A percentile compares a stretch with the other conserved stretches of the same genome.
Evolutionary conservation across 2,888 invertebrate genomes (phyloP).

Genomic region (Leptinotarsa juncta): DNA sequence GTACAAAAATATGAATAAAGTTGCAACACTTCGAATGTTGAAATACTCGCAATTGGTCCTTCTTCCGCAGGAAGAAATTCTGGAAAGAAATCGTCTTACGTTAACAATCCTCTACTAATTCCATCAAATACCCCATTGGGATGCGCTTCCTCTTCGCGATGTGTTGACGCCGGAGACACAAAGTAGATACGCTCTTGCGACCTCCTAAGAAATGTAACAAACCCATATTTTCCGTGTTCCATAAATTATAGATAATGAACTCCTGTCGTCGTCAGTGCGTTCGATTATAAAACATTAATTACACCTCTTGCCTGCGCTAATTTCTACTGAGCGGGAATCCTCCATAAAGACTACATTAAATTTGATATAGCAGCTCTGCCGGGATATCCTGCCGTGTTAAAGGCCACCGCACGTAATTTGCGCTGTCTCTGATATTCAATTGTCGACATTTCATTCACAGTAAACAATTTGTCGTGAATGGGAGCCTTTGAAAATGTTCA

Average conservation of each 20-base stretch:
- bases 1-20: no score
- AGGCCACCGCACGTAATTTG: conserved; percentile 22
- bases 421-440: conserved; percentile 7
- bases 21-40: no score
- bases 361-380: conserved; percentile 54
- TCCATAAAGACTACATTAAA: conserved; percentile 60
- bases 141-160: not conserved
- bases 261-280: conserved; percentile 63
- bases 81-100: not conserved
- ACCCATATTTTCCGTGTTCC: conserved; percentile 53
- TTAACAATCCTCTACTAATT: not conserved
- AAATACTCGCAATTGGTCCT: no score
- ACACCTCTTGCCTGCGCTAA: conserved; percentile 62
- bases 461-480: not conserved
- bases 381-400: conserved; percentile 36
- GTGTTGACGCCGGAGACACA: not conserved
- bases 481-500: no score
- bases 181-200: not conserved
- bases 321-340: conserved; percentile 53
- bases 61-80: not conserved
- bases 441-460: not conserved
- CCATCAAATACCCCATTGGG: not conserved
- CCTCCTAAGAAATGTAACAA: conserved; percentile 43
- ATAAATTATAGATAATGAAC: conserved; percentile 64
- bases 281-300: conserved; percentile 66